phyloP scores from a whole-genome alignment of 2,888 invertebrate species.

The Phyto melanocephala region DNA sequence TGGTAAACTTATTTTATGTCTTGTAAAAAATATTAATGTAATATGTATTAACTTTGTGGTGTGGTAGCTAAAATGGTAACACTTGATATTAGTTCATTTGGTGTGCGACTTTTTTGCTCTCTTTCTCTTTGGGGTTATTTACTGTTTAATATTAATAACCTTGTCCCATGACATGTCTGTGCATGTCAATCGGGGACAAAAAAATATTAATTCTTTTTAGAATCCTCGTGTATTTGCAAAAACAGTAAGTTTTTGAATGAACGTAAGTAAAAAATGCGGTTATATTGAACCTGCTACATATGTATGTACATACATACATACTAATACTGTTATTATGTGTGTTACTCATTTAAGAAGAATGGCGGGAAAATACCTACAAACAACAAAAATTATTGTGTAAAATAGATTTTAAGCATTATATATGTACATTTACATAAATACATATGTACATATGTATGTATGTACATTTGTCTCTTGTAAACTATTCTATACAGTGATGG shows the following conservation, averaged over 20 bases:
- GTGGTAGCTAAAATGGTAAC: no score
- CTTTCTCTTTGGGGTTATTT: slow-evolving; percentile 15
- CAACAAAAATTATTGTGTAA: not conserved
- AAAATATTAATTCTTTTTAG: slow-evolving; percentile 1
- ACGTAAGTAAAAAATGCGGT: not conserved
- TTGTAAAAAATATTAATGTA: no score
- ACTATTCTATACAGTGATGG: no score
- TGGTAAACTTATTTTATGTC: no score
- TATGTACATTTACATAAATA: not conserved
- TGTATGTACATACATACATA: not conserved
- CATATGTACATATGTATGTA: no score
- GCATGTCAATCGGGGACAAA: slow-evolving; percentile 22
- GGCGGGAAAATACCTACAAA: not conserved
- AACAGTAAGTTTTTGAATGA: slow-evolving; percentile 15
- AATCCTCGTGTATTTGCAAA: not conserved
- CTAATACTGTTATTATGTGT: not conserved
- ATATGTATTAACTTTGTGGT: no score
- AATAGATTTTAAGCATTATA: no score
- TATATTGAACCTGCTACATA: no score
- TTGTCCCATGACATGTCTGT: slow-evolving; percentile 59
- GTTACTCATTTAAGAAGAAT: not conserved
- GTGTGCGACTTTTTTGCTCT: slow-evolving; percentile 11
- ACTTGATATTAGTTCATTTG: slow-evolving; percentile 6
- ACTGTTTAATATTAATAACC: slow-evolving; percentile 59
- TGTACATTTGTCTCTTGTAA: no score